Percentiles rank a stretch among this genome's conserved stretches.
phyloP scores from a whole-genome alignment of 2,113 vertebrate species.

The Seriola rivoliana region DNA sequence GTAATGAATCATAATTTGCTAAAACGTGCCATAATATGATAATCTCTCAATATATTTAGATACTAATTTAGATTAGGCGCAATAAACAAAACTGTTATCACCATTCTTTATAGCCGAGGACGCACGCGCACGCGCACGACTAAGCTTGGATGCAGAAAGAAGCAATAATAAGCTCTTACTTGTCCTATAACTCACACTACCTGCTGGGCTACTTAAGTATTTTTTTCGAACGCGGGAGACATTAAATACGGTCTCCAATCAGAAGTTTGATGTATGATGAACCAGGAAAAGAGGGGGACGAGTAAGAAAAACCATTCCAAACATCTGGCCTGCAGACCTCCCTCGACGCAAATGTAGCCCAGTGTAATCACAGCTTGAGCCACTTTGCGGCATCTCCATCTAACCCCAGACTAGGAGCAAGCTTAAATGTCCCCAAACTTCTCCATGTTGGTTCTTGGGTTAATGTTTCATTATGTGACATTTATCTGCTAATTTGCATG shows the following conservation, averaged over 20 bases:
- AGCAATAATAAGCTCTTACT: constrained; percentile 31
- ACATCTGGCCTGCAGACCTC: constrained; percentile 87
- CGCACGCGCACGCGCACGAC: constrained; percentile 12
- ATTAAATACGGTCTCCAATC: constrained; percentile 71
- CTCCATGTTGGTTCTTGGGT: constrained; percentile 43
- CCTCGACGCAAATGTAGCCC: constrained; percentile 78
- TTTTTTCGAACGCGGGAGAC: constrained; percentile 44
- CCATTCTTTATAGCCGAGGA: background rate
- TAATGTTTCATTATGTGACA: constrained; percentile 67
- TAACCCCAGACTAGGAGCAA: constrained; percentile 71
- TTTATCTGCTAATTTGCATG: constrained; percentile 75
- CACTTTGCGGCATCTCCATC: constrained; percentile 81
- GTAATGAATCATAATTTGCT: background rate
- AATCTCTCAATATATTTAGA: background rate
- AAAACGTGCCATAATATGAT: background rate
- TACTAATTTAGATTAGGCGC: background rate
- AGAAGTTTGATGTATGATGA: constrained; percentile 78
- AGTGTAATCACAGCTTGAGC: constrained; percentile 80
- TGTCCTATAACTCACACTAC: constrained; percentile 60
- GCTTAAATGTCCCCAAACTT: constrained; percentile 69
- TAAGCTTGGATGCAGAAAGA: constrained; percentile 17
- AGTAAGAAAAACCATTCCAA: constrained; percentile 74
- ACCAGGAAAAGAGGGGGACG: constrained; percentile 67
- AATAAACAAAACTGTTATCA: constrained; percentile 21
- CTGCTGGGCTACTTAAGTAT: constrained; percentile 56